Base-by-base conservation (phyloP, 2,797 vertebrate species). In the Sylvilagus floridanus region DNA sequence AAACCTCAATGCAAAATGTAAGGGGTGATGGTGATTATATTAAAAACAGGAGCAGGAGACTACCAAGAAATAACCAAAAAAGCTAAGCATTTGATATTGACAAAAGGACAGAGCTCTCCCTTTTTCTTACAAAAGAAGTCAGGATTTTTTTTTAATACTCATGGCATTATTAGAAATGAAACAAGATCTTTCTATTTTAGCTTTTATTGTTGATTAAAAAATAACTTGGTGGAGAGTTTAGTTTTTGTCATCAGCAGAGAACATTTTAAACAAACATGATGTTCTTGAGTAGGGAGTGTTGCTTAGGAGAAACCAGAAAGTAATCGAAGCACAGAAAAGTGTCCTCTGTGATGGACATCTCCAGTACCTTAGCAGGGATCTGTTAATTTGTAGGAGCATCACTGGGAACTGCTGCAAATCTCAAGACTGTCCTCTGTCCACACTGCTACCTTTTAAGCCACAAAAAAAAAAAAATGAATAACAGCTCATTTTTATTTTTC, bases 231-330 rank as follows among this genome's bases (percentile, higher is more conserved):
- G 57, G 26, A 73, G 24, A 73, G 12, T 8, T 92, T 95, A 24
- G 54, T 14, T 37, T 86, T 60, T 81, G 42, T 60, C 10, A 84
- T 57, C 54, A 90, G 11, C 83, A 68, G 91, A 77, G 91, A 95
- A 54, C 7, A 63, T 30, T 65, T 85, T 69, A 57, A 92, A 84
- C 35, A 30, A 91, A 30, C 14, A 85, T 13, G 88, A n/a, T 21
- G 16, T 82, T 91, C 22, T 78, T 75, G 26, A 69, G 21, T 32
- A 28, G 32, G 10, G 16, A 57, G 14, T 37, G 8, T 62, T 76
- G 10, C 42, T 81, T 94, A 88, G 88, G 63, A 88, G 85, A 90
- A 84, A 84, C 84, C 37, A 79, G 26, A 62, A 90, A 57, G 14
- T 81, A 81, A 16, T 11, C 28, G 42, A 63, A 94, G 13, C 52